Evolutionary conservation across 2,888 invertebrate genomes (phyloP), one percentile per base, ranked within the genome.

Genomic region (Tipula helvola): DNA sequence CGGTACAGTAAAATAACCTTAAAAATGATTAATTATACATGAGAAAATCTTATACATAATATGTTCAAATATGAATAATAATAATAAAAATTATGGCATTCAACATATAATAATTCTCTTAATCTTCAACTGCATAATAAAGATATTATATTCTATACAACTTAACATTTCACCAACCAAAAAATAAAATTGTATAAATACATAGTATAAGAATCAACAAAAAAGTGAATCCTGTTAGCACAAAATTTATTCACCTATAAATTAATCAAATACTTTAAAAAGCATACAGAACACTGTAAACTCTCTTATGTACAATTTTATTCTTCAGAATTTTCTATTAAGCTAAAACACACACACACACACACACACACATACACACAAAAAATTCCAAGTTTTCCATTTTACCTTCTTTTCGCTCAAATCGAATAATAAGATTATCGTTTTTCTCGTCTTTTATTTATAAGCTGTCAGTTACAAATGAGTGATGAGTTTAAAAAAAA

Each of bases 381-480:
- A 57, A 71, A 71, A 71, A 71, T 28, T 28, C 28, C 12, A 28
- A 12, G 28, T 28, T 71, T 71, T 71, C 13, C 71, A 10, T 71
- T 71, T 71, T 71, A 71, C 71, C 71, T 71, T 28, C 71, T 71
- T 28, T 71, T 71, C 28, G 71, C 28, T 71, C 71, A 71, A 71
- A 71, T 71, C 71, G 71, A 71, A 71, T 71, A 71, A 71, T 71
- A 71, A 71, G 71, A 71, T 71, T 71, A 71, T 71, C 71, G 71
- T 71, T 71, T 71, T 71, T 71, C 71, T 71, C 71, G 71, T 71
- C 71, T 71, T 18, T 71, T 71, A 71, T 71, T 71, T 71, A 71
- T 71, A 71, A 71, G 71, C 71, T 71, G 71, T 71, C 71, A 71
- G 71, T 71, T 71, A 71, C 71, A 71, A 71, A 71, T 71, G 71